A percentile compares a stretch with the other conserved stretches of the same genome.
Evolutionary conservation across 2,888 invertebrate genomes (phyloP).

Genomic region (Erebia aethiops): DNA sequence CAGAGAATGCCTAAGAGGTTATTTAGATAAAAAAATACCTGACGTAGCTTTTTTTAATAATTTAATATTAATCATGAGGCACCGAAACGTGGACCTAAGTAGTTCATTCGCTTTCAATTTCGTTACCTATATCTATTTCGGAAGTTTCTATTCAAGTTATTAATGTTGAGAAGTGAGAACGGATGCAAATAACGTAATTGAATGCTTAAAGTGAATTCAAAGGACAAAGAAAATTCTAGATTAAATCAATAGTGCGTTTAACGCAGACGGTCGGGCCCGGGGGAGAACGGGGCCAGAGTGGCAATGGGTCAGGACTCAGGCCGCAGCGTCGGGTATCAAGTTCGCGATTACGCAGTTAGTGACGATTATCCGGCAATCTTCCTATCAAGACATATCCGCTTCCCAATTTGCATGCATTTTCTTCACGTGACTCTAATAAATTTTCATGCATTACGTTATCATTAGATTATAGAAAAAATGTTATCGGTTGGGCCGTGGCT

Average conservation of each 20-base stretch:
- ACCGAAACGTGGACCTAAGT: no score
- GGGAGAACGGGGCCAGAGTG: conserved; percentile 44
- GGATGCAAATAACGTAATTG: neutral
- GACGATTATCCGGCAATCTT: conserved; percentile 71
- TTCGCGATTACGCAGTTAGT: conserved; percentile 74
- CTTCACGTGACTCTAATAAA: conserved; percentile 2
- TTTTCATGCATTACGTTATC: neutral
- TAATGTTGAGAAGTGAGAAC: no score
- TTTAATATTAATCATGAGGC: no score
- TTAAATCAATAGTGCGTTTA: neutral
- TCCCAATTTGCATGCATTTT: conserved; percentile 57
- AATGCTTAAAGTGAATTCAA: neutral
- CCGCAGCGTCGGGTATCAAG: conserved; percentile 57
- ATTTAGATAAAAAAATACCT: no score
- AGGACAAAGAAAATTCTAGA: neutral
- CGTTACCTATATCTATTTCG: no score
- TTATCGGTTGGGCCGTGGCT: no score
- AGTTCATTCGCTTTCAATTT: no score
- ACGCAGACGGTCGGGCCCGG: neutral
- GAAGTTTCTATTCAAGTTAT: no score
- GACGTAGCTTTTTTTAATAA: no score
- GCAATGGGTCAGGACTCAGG: conserved; percentile 55
- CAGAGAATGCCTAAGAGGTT: no score
- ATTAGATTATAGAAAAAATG: neutral
- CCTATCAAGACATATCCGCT: conserved; percentile 62